Evolutionary conservation across 2,113 vertebrate species (phyloP).

Genomic region (Stomatorhinus ivindoensis): DNA sequence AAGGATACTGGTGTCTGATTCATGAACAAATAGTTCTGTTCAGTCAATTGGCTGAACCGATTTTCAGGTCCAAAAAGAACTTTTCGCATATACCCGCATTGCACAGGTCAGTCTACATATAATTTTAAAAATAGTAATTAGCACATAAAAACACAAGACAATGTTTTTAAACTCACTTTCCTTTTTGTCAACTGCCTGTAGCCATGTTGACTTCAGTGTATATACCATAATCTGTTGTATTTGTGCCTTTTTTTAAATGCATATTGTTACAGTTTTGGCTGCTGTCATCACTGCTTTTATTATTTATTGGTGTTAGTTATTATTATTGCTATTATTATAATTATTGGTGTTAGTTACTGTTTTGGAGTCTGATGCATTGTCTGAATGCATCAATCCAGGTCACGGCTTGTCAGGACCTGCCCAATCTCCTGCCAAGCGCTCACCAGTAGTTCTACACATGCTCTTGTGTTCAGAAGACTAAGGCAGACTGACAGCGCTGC

Average conservation of each 20-base stretch:
- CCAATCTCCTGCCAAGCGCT: not conserved
- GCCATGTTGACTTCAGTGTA: too few species aligned
- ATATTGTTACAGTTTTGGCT: not conserved
- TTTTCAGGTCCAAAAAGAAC: not conserved
- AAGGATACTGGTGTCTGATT: not conserved
- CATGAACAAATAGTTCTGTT: not conserved
- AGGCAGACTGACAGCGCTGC: too few species aligned
- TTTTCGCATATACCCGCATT: not conserved
- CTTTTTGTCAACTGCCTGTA: not conserved
- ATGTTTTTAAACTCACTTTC: not conserved
- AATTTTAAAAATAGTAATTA: not conserved
- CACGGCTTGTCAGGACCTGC: not conserved
- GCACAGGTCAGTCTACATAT: not conserved
- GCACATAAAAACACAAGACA: not conserved
- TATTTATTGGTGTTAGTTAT: too few species aligned
- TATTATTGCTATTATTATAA: too few species aligned
- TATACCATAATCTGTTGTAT: too few species aligned
- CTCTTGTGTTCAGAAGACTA: too few species aligned
- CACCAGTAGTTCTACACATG: too few species aligned
- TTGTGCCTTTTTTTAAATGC: too few species aligned
- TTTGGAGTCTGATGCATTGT: not conserved
- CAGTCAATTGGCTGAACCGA: not conserved
- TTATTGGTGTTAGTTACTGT: too few species aligned
- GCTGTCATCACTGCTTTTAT: not conserved
- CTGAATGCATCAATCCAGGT: not conserved